These are phyloP conservation scores for Etheostoma nigrum DNA, from an alignment of 2,797 vertebrate genomes.

Conservation along the genomic window DNA sequence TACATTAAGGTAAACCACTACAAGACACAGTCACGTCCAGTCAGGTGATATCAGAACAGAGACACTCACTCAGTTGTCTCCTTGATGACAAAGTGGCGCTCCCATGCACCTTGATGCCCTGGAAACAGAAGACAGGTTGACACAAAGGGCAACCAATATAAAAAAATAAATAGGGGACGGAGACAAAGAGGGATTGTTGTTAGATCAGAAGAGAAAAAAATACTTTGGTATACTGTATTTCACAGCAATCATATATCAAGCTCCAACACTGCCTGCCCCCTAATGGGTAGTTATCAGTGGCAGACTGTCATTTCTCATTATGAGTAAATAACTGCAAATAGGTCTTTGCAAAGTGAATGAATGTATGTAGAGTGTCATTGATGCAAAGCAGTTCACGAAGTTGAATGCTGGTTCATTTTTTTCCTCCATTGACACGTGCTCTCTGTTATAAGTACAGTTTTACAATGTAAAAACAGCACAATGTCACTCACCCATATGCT, in stretches of 20 bases:
- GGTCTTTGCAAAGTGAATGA: conserved; percentile 31
- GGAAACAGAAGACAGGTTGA: conserved; percentile 82
- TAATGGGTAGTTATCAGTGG: conserved; percentile 31
- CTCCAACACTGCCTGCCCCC: conserved; percentile 7
- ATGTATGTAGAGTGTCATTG: conserved; percentile 1
- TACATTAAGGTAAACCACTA: conserved; percentile 73
- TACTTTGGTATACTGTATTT: conserved; percentile 29
- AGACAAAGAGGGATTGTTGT: conserved; percentile 63
- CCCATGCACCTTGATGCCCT: conserved; percentile 81
- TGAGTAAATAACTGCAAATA: conserved; percentile 20
- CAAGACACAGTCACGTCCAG: conserved; percentile 79
- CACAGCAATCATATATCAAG: conserved; percentile 48
- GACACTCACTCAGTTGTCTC: conserved; percentile 85
- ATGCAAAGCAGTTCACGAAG: conserved; percentile 24
- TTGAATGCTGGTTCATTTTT: conserved; percentile 7
- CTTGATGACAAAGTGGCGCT: conserved; percentile 79
- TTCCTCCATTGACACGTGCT: neutral
- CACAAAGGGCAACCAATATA: conserved; percentile 64
- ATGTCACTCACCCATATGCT: neutral
- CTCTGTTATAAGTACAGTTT: neutral
- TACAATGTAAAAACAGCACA: too few relatives aligned
- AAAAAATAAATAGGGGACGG: conserved; percentile 23
- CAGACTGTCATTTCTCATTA: conserved; percentile 43
- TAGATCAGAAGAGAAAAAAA: conserved; percentile 55
- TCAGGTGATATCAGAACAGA: conserved; percentile 79